Conservation (phyloP, 2,113 vertebrate species). For the Ophthalmolycus amberensis region DNA sequence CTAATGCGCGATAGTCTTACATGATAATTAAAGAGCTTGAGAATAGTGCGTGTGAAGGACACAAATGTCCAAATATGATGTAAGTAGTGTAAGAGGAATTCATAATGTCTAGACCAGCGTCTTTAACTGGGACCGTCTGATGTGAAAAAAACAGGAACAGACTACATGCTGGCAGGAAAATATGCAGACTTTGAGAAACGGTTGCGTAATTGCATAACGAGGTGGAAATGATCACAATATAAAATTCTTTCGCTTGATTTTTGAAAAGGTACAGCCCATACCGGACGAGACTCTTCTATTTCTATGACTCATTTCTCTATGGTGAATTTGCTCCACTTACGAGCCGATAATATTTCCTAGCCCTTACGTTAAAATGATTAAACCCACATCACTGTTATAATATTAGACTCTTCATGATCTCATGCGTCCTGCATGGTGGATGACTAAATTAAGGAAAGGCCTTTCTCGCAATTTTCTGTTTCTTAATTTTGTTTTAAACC, state of each 20-base stretch:
- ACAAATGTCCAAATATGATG: slow-evolving; percentile 57
- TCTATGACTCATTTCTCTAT: slow-evolving; percentile 62
- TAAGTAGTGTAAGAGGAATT: slow-evolving; percentile 62
- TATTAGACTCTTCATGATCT: slow-evolving; percentile 62
- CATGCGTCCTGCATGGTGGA: slow-evolving; percentile 53
- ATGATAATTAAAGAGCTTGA: slow-evolving; percentile 45
- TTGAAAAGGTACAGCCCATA: slow-evolving; percentile 42
- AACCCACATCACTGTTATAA: slow-evolving; percentile 59
- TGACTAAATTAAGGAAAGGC: slow-evolving; percentile 66
- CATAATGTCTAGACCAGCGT: slow-evolving; percentile 71
- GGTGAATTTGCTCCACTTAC: slow-evolving; percentile 57
- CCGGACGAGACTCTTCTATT: slow-evolving; percentile 51
- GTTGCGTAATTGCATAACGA: slow-evolving; percentile 72
- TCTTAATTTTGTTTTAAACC: slow-evolving; percentile 64
- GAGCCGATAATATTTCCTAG: slow-evolving; percentile 68
- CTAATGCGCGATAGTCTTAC: slow-evolving; percentile 35
- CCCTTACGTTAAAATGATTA: slow-evolving; percentile 59
- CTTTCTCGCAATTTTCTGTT: slow-evolving; percentile 53
- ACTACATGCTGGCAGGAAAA: slow-evolving; percentile 57
- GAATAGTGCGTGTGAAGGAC: slow-evolving; percentile 45
- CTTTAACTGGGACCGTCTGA: slow-evolving; percentile 51
- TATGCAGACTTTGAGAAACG: slow-evolving; percentile 65
- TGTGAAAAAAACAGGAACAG: slow-evolving; percentile 55
- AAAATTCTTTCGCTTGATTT: slow-evolving; percentile 50
- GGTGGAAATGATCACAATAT: slow-evolving; percentile 75